Percentiles rank a stretch among this genome's conserved stretches.
phyloP scores from a whole-genome alignment of 2,797 vertebrate genomes.

The Lates japonicus region DNA sequence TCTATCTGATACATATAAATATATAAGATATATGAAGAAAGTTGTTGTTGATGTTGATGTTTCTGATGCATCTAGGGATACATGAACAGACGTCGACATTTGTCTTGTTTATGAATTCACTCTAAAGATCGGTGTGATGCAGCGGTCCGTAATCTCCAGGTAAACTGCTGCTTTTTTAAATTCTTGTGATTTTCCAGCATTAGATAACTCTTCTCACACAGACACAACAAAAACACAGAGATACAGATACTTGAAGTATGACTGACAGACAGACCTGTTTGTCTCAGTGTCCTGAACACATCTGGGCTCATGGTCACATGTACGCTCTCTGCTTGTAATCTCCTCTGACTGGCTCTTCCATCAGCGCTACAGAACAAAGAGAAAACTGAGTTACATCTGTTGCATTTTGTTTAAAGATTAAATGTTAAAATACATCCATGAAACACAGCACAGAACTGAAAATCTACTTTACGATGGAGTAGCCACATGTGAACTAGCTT shows the following conservation, averaged over 20 bases:
- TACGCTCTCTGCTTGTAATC: conserved; percentile 35
- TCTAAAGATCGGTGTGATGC: too few species aligned
- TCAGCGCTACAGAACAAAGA: conserved; percentile 48
- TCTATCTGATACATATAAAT: too few species aligned
- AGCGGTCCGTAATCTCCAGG: neutral
- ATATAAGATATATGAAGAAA: too few species aligned
- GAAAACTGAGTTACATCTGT: neutral
- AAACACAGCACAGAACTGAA: neutral
- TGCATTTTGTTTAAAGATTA: neutral
- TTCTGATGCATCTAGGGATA: neutral
- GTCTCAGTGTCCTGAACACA: conserved; percentile 69
- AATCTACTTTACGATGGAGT: neutral
- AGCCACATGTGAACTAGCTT: neutral
- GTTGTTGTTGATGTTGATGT: too few species aligned
- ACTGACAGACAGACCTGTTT: conserved; percentile 69
- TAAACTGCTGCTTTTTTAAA: neutral
- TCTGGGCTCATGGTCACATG: conserved; percentile 58
- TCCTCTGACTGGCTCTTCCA: conserved; percentile 51
- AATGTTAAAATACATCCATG: neutral
- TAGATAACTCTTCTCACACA: neutral
- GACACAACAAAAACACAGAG: neutral
- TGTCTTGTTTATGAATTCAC: neutral
- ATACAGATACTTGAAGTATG: neutral
- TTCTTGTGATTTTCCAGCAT: neutral
- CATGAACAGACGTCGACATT: neutral